A percentile compares a stretch with the other conserved stretches of the same genome.
These are phyloP conservation scores for Daboia siamensis DNA, from an alignment of 2,113 vertebrate genomes.

Conservation along the genomic window DNA sequence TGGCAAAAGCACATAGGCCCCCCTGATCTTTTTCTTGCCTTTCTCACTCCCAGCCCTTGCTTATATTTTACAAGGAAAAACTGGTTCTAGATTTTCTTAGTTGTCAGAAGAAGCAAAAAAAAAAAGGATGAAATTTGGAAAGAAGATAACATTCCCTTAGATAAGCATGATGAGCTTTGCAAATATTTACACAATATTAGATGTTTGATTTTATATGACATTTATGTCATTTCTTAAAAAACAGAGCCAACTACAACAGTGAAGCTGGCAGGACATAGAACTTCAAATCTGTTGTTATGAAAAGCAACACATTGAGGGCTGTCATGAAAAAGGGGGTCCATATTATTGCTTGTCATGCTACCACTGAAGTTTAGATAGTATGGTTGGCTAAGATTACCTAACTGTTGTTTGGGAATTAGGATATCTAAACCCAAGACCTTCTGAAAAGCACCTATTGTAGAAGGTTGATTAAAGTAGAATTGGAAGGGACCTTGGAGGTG, in stretches of 20 bases:
- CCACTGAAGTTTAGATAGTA: neutral
- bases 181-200: neutral
- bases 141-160: neutral
- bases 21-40: neutral
- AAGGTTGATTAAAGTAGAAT: neutral
- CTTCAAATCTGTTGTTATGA: too few relatives aligned
- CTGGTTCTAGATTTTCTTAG: neutral
- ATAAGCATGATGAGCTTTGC: neutral
- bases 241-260: too few relatives aligned
- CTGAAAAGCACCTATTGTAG: neutral
- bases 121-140: neutral
- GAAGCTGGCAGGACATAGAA: too few relatives aligned
- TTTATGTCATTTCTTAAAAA: neutral
- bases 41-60: neutral
- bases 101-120: neutral
- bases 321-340: too few relatives aligned
- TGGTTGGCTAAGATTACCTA: neutral
- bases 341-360: too few relatives aligned
- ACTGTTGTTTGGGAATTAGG: neutral
- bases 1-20: neutral
- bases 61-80: neutral
- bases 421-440: neutral
- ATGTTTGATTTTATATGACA: neutral
- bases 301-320: too few relatives aligned
- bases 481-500: too few relatives aligned